Base-by-base conservation (phyloP, 2,797 vertebrate genomes). In the Petrocephalus schoutedeni region DNA sequence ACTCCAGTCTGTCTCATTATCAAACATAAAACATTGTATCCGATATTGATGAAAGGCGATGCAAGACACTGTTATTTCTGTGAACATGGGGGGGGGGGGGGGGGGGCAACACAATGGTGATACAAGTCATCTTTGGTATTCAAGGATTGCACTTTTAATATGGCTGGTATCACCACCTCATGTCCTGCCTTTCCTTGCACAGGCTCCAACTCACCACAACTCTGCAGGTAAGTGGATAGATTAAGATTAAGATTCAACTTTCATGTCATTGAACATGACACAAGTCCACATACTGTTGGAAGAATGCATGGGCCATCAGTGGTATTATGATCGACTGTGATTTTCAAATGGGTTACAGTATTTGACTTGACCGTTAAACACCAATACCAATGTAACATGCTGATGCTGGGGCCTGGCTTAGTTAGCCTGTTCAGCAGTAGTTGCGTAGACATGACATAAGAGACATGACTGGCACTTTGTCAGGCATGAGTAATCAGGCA, bases 361-460 rank as follows among this genome's bases (percentile, higher is more conserved):
- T 16, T 77, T 77, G 41, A 49, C 36, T 80, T 57, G 56, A 57
- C 56, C 56, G 36, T 49, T n/a, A 80, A 80, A 49, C 74, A 49
- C 16, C 41, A 45, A 49, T 49, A 49, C 74, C 36, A 49, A 0
- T 80, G 74, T n/a, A 0, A 80, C 45, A 49, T 49, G 41, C n/a
- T 71, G 64, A 16, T 0, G 14, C 32, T 36, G 64, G 64, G 6
- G 32, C 36, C 5, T 45, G 71, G 3, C 19, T 80, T 80, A 54
- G 86, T 54, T 87, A 64, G 90, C 51, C 49, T 84, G 82, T 10
- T 56, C 53, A 28, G 21, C 21, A 84, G 82, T 53, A 56, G 21
- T 8, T 54, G n/a, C 51, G 12, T 51, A 54, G 80, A 84, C 80
- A 21, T 45, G n/a, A 56, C 45, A 56, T 53, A 14, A 84, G 49